These are phyloP conservation scores for Acleris emargana DNA, from an alignment of 2,888 invertebrate species.

Conservation along the genomic window DNA sequence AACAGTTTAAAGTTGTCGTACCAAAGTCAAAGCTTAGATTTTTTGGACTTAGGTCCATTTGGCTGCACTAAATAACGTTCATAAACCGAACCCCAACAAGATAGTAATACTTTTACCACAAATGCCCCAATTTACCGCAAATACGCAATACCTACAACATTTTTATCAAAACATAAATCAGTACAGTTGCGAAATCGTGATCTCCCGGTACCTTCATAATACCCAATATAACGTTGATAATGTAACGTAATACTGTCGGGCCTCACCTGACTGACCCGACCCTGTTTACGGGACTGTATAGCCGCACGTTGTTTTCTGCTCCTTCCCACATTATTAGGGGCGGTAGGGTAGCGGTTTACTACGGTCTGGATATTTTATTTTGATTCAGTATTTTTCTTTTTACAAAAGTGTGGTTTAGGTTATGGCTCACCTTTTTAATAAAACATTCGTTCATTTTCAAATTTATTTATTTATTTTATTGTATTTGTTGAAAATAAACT, in stretches of 20 bases:
- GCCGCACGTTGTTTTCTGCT: slow-evolving; percentile 35
- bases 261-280: slow-evolving; percentile 37
- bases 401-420: neutral
- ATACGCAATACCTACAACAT: slow-evolving; percentile 7
- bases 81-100: neutral
- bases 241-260: slow-evolving; percentile 34
- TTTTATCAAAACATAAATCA: slow-evolving; percentile 31
- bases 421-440: neutral
- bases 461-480: too few species aligned
- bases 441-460: neutral
- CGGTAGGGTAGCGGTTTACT: slow-evolving; percentile 32
- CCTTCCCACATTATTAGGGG: slow-evolving; percentile 38
- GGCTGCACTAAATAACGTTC: neutral
- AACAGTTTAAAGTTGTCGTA: too few species aligned
- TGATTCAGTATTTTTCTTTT: slow-evolving; percentile 21
- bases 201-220: slow-evolving; percentile 35
- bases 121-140: slow-evolving; percentile 5
- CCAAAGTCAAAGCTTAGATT: too few species aligned
- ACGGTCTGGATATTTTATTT: slow-evolving; percentile 30
- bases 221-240: slow-evolving; percentile 37
- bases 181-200: slow-evolving; percentile 28
- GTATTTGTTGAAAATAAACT: too few species aligned
- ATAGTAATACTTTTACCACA: slow-evolving; percentile 6
- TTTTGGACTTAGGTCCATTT: too few species aligned
- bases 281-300: slow-evolving; percentile 35